Evolutionary conservation across 2,888 invertebrate species (phyloP).

Genomic region (Lepeophtheirus nordmannii): DNA sequence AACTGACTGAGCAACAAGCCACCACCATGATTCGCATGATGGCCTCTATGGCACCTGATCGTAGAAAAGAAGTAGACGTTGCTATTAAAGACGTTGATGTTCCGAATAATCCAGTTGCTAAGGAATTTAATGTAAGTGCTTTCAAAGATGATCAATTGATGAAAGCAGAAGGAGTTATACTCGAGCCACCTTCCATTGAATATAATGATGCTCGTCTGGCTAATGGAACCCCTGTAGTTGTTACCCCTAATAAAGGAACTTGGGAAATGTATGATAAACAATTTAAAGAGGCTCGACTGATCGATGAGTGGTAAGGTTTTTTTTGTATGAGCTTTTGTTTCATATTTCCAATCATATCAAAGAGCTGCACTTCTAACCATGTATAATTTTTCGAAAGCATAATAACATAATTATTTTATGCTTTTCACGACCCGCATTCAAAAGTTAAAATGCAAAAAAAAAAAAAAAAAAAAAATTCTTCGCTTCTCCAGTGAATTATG

Average conservation of each 20-base stretch:
- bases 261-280: conserved; percentile 5
- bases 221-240: neutral
- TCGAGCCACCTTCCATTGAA: neutral
- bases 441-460: too few species aligned
- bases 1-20: conserved; percentile 7
- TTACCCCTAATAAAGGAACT: neutral
- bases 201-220: conserved; percentile 5
- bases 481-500: too few species aligned
- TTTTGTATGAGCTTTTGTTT: too few species aligned
- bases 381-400: too few species aligned
- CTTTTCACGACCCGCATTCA: too few species aligned
- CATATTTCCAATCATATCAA: too few species aligned
- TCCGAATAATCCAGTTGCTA: neutral
- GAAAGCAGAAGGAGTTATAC: neutral
- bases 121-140: neutral
- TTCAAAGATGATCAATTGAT: neutral
- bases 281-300: neutral
- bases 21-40: conserved; percentile 1
- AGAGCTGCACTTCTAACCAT: too few species aligned
- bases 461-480: too few species aligned
- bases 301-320: neutral
- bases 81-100: neutral
- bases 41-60: neutral
- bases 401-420: too few species aligned
- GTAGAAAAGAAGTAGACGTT: neutral